Evolutionary conservation across 64 coral and sea anemone genomes (phyloP).

Genomic region (Stylophora pistillata): DNA sequence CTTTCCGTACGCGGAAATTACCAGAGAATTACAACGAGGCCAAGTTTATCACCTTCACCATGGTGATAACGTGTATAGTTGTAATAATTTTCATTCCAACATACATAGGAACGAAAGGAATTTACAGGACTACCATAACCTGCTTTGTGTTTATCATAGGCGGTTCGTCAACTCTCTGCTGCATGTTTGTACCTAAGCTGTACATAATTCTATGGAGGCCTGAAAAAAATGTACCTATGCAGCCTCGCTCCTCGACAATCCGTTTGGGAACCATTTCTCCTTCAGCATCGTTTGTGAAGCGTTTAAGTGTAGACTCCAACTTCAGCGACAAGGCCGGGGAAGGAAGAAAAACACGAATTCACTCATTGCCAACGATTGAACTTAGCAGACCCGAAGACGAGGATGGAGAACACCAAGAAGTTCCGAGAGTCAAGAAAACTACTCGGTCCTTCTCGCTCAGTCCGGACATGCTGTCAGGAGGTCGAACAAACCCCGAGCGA

Average conservation of each 20-base stretch:
- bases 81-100: constrained; percentile 82
- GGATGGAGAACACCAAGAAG: not conserved
- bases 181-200: constrained; percentile 85
- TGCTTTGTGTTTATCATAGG: constrained; percentile 89
- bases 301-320: not conserved
- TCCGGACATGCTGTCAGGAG: not conserved
- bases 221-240: constrained; percentile 74
- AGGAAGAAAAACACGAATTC: not conserved
- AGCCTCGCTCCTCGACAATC: constrained; percentile 14
- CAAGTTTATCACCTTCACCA: constrained; percentile 85
- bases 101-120: constrained; percentile 72
- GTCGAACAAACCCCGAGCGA: not conserved
- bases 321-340: not conserved
- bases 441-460: constrained; percentile 10
- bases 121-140: constrained; percentile 78
- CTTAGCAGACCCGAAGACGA: not conserved
- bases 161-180: constrained; percentile 52
- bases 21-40: constrained; percentile 92
- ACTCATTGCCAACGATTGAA: constrained; percentile 3
- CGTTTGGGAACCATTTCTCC: constrained; percentile 23
- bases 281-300: constrained; percentile 16
- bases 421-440: constrained; percentile 1
- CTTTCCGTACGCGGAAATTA: constrained; percentile 72
- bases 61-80: constrained; percentile 87
- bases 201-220: constrained; percentile 81